Evolutionary conservation across 2,888 invertebrate genomes (phyloP).

Genomic region (Caenorhabditis imperialis): DNA sequence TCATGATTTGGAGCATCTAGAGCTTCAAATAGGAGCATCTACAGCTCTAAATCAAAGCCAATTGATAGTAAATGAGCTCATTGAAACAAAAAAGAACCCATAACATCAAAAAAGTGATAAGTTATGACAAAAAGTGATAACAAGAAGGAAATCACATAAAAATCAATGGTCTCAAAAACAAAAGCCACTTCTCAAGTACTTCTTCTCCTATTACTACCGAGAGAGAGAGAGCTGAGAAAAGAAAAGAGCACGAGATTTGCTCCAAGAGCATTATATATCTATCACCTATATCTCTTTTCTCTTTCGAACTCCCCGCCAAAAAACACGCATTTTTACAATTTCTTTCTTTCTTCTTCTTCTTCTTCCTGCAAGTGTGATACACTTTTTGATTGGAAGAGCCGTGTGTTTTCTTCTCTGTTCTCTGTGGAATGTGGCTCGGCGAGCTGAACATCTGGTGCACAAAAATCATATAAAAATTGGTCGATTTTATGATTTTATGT

Average conservation of each 20-base stretch:
- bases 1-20: no score
- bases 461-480: background rate
- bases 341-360: no score
- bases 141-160: slow-evolving; percentile 32
- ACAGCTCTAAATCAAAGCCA: slow-evolving; percentile 6
- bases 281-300: no score
- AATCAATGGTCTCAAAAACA: slow-evolving; percentile 27
- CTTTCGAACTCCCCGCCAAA: no score
- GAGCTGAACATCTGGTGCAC: background rate
- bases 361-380: no score
- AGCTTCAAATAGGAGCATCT: no score
- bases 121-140: slow-evolving; percentile 4
- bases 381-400: background rate
- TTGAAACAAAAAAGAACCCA: background rate
- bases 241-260: slow-evolving; percentile 21
- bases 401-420: background rate
- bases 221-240: background rate
- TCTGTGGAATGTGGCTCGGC: background rate
- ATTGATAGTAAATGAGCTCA: background rate
- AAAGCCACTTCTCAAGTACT: slow-evolving; percentile 12
- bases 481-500: background rate
- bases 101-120: background rate
- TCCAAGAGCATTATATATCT: no score
- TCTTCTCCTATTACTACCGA: slow-evolving; percentile 5
- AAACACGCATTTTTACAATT: slow-evolving; percentile 20